Conservation (phyloP, 2,888 invertebrate genomes). For the Pasiphila rectangulata region DNA sequence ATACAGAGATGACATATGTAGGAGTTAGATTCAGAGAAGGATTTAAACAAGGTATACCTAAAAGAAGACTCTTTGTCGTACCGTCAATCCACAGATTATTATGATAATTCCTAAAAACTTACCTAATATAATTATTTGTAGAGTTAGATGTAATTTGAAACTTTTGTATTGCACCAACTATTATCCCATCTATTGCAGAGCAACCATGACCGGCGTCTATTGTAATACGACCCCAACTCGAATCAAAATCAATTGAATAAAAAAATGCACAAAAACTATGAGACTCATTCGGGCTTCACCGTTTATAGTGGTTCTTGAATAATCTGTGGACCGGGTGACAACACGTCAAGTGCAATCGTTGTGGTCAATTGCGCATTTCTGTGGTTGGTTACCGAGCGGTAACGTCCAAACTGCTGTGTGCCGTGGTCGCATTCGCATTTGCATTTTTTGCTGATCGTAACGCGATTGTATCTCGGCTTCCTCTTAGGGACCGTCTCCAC, state of each 20-base stretch:
- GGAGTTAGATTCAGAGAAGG: no score
- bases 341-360: constrained; percentile 51
- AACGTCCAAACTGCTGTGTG: no score
- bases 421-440: not conserved
- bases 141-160: no score
- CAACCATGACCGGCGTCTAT: constrained; percentile 58
- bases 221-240: constrained; percentile 58
- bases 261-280: constrained; percentile 64
- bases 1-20: no score
- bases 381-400: constrained; percentile 11
- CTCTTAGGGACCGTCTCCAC: no score
- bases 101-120: no score
- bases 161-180: not conserved
- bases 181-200: not conserved
- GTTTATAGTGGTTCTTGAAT: constrained; percentile 27
- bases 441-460: not conserved
- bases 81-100: no score
- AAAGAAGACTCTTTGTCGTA: no score
- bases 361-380: constrained; percentile 37
- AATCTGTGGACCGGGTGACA: constrained; percentile 43
- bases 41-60: no score
- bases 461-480: no score
- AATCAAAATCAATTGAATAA: constrained; percentile 65
- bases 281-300: constrained; percentile 54
- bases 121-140: no score